Evolutionary conservation across 2,113 vertebrate genomes (phyloP), one percentile per base, ranked within the genome.

Genomic region (Oryzias curvinotus): DNA sequence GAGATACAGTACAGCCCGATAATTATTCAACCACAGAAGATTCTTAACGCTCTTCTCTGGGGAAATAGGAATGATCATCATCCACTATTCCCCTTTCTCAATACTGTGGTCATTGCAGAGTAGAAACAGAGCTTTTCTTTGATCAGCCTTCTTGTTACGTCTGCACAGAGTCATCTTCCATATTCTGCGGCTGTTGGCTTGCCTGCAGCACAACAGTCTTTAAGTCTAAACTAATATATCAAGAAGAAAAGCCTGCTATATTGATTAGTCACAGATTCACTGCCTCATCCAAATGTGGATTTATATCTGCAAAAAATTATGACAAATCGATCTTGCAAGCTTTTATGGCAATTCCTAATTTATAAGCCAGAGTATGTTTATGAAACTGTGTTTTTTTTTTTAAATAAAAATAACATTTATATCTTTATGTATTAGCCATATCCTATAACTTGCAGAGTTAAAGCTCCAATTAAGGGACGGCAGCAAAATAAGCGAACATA

Each of bases 131-230:
- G 72, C 52, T 58, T 72, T 78, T 65, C 62, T 83, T 55, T 59
- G 67, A 78, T 88, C 77, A 77, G 60, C 58, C 64, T 46, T 61
- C 49, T 15, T 17, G 57, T 12, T 67, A 50, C 18, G 70, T 70
- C 77, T 75, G 74, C 70, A 78, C 52, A 82, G 82, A 67, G 65
- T 86, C 84, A 85, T 81, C 65, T 52, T 68, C 65, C 77, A 71
- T 77, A 65, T 65, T 80, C 71, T 77, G 79, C 0, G 64, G 81
- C 69, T 52, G 41, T 50, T 71, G 21, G 52, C 68, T 78, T 62
- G 42, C 69, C 21, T 26, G 8, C 51, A 65, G 61, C 54, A 61
- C 63, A 13, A 61, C 21, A 62, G 44, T 18, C 62, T 70, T 58
- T 48, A 65, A 60, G 30, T 52, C 48, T 71, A 48, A 68, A 75